Percentiles rank a stretch among this genome's conserved stretches.
Evolutionary conservation across 2,113 vertebrate genomes (phyloP).

Genomic region (Galbula dea): DNA sequence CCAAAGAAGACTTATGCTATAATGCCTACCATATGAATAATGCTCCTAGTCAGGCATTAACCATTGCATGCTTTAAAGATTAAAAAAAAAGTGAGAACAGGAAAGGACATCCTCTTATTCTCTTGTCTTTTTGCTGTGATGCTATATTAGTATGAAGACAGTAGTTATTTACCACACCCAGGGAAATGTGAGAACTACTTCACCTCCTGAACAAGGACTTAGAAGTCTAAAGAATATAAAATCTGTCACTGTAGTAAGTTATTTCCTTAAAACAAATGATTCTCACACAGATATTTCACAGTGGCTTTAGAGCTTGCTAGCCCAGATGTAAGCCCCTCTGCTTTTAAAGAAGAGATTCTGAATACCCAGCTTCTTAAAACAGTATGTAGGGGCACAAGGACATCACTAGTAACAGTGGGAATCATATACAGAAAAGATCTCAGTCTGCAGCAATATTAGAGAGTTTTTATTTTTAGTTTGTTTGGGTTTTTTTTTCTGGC

Average conservation of each 20-base stretch:
- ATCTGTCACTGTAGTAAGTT: not conserved
- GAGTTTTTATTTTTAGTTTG: not conserved
- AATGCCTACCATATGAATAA: not conserved
- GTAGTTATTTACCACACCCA: not conserved
- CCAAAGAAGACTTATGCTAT: not conserved
- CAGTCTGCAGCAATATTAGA: not conserved
- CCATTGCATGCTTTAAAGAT: not conserved
- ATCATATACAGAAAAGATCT: not conserved
- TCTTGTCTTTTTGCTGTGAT: not conserved
- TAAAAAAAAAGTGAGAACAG: not conserved
- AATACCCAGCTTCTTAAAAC: not conserved
- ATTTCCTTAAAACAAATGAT: not conserved
- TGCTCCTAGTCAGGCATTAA: not conserved
- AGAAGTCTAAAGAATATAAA: not conserved
- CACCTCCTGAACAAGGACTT: not conserved
- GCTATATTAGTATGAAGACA: not conserved
- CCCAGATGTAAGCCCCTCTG: not conserved
- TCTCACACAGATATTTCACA: not conserved
- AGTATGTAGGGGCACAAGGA: not conserved
- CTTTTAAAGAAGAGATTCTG: not conserved
- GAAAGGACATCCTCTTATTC: not conserved
- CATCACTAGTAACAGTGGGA: not conserved
- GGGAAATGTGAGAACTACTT: not conserved
- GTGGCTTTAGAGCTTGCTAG: not conserved
- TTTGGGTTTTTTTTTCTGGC: not conserved